These are phyloP conservation scores for Pachymerium ferrugineum DNA, from an alignment of 2,888 invertebrate genomes.

Conservation along the genomic window DNA sequence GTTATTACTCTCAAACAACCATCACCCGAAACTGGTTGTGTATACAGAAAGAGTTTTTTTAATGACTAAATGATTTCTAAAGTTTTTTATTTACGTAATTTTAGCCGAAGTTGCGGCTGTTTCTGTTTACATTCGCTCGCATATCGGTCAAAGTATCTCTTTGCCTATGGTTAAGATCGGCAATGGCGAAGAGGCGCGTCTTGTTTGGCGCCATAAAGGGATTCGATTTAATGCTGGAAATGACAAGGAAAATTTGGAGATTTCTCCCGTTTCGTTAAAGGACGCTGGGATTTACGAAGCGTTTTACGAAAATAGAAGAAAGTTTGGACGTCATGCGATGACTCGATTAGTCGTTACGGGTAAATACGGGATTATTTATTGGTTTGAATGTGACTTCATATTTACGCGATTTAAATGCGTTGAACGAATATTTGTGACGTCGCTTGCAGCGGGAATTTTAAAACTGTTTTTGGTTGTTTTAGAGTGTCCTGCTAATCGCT, in stretches of 20 bases:
- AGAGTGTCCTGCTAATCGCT: conserved; percentile 36
- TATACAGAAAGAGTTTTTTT: background rate
- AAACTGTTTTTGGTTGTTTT: background rate
- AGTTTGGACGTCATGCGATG: conserved; percentile 36
- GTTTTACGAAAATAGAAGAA: conserved; percentile 36
- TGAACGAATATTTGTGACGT: too few relatives aligned
- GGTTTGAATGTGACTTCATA: too few relatives aligned
- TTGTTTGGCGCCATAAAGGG: conserved; percentile 36
- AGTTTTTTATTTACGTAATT: background rate
- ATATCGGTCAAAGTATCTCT: conserved; percentile 29
- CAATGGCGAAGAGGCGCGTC: background rate
- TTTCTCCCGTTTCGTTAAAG: conserved; percentile 16
- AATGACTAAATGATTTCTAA: background rate
- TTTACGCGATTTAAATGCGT: too few relatives aligned
- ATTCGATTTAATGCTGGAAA: conserved; percentile 28
- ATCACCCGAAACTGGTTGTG: conserved; percentile 33
- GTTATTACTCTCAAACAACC: conserved; percentile 37
- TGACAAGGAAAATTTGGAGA: conserved; percentile 28
- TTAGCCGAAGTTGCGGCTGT: conserved; percentile 36
- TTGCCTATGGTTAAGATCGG: conserved; percentile 33
- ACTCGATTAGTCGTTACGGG: conserved; percentile 35
- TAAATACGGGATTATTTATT: too few relatives aligned
- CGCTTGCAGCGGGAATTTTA: too few relatives aligned
- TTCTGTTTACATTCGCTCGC: conserved; percentile 31
- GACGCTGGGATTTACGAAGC: conserved; percentile 37